phyloP scores from a whole-genome alignment of 2,113 vertebrate genomes.

The Poeciliopsis prolifica region DNA sequence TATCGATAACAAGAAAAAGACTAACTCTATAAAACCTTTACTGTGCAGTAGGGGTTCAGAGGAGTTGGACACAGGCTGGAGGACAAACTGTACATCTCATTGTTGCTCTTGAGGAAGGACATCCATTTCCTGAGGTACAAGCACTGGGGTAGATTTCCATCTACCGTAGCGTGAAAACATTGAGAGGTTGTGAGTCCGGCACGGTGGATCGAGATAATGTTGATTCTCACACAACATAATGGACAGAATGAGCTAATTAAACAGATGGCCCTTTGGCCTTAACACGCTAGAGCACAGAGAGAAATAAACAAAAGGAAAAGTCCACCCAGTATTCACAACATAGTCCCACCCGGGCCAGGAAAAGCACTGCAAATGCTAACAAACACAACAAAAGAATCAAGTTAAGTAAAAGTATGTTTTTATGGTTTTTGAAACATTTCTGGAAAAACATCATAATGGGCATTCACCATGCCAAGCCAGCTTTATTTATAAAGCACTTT shows the following conservation, averaged over 20 bases:
- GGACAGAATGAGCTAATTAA: slow-evolving; percentile 64
- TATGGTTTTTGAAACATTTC: not conserved
- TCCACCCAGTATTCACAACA: slow-evolving; percentile 52
- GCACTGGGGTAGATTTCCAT: slow-evolving; percentile 54
- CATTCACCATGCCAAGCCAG: not conserved
- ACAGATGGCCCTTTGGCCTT: slow-evolving; percentile 57
- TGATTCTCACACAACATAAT: slow-evolving; percentile 64
- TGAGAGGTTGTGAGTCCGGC: slow-evolving; percentile 53
- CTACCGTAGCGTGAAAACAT: slow-evolving; percentile 48
- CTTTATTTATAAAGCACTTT: too few species aligned
- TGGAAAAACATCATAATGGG: not conserved
- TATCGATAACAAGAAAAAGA: slow-evolving; percentile 20
- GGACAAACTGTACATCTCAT: slow-evolving; percentile 27
- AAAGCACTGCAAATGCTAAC: slow-evolving; percentile 48
- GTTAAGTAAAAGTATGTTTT: slow-evolving; percentile 24
- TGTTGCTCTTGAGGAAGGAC: slow-evolving; percentile 26
- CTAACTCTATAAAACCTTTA: slow-evolving; percentile 28
- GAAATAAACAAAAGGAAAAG: slow-evolving; percentile 65
- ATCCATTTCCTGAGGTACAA: slow-evolving; percentile 56
- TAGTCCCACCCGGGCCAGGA: slow-evolving; percentile 23
- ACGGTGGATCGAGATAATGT: slow-evolving; percentile 58
- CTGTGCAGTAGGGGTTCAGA: slow-evolving; percentile 30
- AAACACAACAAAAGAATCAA: slow-evolving; percentile 55
- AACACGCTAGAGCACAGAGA: slow-evolving; percentile 18
- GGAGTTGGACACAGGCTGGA: slow-evolving; percentile 31